A percentile compares a stretch with the other conserved stretches of the same genome.
phyloP scores from a whole-genome alignment of 2,113 vertebrate species.

The Thamnaconus septentrionalis region DNA sequence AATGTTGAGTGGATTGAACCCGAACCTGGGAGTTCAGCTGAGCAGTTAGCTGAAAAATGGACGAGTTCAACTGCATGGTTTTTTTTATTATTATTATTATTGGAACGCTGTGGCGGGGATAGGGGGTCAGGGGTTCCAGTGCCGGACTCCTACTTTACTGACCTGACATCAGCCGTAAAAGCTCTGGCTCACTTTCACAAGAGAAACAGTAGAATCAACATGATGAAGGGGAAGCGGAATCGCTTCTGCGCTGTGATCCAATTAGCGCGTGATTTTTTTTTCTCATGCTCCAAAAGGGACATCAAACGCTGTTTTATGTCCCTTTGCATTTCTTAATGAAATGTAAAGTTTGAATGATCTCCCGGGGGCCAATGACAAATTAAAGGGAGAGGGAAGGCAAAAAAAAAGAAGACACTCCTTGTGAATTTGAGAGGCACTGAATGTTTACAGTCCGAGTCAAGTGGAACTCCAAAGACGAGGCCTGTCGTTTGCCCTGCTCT shows the following conservation, averaged over 20 bases:
- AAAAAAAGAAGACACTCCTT: conserved; percentile 11
- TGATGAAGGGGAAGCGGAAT: conserved; percentile 27
- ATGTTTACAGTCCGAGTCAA: conserved; percentile 48
- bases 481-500: conserved; percentile 53
- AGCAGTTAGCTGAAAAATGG: conserved; percentile 45
- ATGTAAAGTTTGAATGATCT: conserved; percentile 54
- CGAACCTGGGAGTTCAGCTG: conserved; percentile 53
- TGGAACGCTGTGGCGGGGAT: no score
- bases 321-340: no score
- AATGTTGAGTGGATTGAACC: conserved; percentile 57
- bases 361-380: neutral
- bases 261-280: conserved; percentile 43
- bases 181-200: conserved; percentile 2
- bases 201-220: conserved; percentile 32
- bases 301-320: conserved; percentile 54
- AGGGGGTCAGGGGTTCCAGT: no score
- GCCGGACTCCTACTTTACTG: no score
- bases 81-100: no score
- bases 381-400: neutral
- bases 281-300: conserved; percentile 37
- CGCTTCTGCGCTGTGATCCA: conserved; percentile 36
- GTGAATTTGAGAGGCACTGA: conserved; percentile 50
- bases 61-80: conserved; percentile 31
- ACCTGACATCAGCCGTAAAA: no score
- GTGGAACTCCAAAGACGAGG: conserved; percentile 40